phyloP scores from a whole-genome alignment of 2,797 vertebrate genomes.

The Poeciliopsis presidionis region DNA sequence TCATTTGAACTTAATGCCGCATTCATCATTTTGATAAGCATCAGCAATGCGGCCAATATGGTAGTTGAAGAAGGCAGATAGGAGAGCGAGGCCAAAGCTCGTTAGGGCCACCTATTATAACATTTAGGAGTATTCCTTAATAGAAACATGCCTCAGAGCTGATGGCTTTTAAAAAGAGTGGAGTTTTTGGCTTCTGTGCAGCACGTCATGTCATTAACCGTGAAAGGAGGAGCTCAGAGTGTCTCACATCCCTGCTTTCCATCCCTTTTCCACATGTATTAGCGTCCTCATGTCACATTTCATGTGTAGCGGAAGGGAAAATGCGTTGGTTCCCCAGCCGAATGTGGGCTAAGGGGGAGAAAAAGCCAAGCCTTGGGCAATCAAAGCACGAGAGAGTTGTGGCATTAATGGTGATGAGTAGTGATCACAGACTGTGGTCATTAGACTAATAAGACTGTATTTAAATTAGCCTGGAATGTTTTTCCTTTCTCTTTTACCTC shows the following conservation, averaged over 20 bases:
- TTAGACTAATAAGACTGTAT: conserved; percentile 99
- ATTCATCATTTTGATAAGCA: conserved; percentile 82
- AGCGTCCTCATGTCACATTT: conserved; percentile 81
- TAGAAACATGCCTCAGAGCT: conserved; percentile 78
- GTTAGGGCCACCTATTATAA: conserved; percentile 80
- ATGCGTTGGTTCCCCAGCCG: conserved; percentile 67
- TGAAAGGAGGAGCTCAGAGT: conserved; percentile 65
- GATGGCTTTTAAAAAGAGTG: conserved; percentile 71
- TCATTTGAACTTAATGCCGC: conserved; percentile 81
- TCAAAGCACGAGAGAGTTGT: conserved; percentile 80
- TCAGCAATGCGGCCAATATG: conserved; percentile 68
- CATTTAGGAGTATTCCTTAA: conserved; percentile 71
- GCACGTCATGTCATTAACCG: conserved; percentile 77
- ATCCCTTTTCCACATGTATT: conserved; percentile 81
- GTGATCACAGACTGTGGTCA: conserved; percentile 95
- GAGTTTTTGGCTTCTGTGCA: conserved; percentile 67
- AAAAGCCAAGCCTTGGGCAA: conserved; percentile 86
- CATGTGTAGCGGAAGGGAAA: conserved; percentile 79
- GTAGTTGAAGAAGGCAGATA: conserved; percentile 50
- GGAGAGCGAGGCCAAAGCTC: conserved; percentile 63
- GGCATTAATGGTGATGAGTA: conserved; percentile 96
- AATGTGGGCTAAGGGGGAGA: conserved; percentile 78
- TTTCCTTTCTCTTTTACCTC: conserved; percentile 33
- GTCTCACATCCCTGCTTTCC: conserved; percentile 74
- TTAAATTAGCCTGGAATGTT: conserved; percentile 87